phyloP scores from a whole-genome alignment of 2,888 invertebrate genomes.

The Exephanes ischioxanthus region DNA sequence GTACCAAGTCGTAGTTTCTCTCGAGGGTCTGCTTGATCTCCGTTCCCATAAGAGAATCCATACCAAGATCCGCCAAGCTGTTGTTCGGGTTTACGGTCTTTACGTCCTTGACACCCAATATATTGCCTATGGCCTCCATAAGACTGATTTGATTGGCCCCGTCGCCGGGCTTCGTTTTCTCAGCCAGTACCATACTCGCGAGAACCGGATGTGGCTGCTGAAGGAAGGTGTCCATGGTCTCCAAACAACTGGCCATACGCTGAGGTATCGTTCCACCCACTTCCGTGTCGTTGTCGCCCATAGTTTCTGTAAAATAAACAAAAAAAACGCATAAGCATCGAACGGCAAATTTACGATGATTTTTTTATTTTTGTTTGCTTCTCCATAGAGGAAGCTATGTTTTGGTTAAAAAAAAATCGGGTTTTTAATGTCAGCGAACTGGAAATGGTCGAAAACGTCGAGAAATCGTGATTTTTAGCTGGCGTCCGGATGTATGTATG shows the following conservation, averaged over 20 bases:
- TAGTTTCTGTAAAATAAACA: constrained; percentile 87
- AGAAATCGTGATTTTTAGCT: too few species aligned
- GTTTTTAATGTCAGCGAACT: too few species aligned
- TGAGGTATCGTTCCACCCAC: constrained; percentile 99
- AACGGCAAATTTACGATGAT: neutral
- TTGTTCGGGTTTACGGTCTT: constrained; percentile 91
- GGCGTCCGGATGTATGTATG: too few species aligned
- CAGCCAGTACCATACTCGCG: constrained; percentile 94
- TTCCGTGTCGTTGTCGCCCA: constrained; percentile 95
- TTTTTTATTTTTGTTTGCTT: neutral
- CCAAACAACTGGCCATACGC: constrained; percentile 96
- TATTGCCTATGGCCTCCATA: constrained; percentile 93
- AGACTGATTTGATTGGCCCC: constrained; percentile 88
- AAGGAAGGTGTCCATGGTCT: constrained; percentile 95
- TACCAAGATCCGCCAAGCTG: constrained; percentile 96
- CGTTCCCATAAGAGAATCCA: constrained; percentile 99
- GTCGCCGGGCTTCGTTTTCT: constrained; percentile 89
- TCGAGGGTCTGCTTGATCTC: constrained; percentile 99
- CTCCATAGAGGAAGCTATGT: too few species aligned
- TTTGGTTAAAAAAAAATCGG: too few species aligned
- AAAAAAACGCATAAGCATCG: neutral
- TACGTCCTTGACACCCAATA: constrained; percentile 95
- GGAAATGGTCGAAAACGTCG: too few species aligned
- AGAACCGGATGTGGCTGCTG: constrained; percentile 94
- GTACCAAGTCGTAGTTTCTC: constrained; percentile 95